Evolutionary conservation across 2,888 invertebrate species (phyloP).

Genomic region (Drosophila subsilvestris): DNA sequence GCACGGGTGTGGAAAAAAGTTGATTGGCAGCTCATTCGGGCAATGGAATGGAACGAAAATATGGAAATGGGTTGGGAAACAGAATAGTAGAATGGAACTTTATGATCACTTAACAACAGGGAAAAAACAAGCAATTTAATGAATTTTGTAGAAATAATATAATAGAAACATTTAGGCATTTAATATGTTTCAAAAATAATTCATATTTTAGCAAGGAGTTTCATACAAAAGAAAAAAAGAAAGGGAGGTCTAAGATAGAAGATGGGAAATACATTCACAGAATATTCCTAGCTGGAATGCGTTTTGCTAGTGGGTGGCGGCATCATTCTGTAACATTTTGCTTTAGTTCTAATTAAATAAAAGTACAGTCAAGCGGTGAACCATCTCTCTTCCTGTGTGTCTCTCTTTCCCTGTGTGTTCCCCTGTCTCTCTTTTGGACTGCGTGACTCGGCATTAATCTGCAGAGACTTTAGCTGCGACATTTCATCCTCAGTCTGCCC

Average conservation of each 20-base stretch:
- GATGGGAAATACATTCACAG: background rate
- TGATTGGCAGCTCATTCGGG: background rate
- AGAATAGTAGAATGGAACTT: too few relatives aligned
- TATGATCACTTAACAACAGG: too few relatives aligned
- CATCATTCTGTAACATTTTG: background rate
- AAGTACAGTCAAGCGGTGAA: slow-evolving; percentile 64
- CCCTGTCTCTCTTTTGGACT: slow-evolving; percentile 16
- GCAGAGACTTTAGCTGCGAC: slow-evolving; percentile 45
- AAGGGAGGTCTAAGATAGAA: too few relatives aligned
- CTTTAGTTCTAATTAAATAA: slow-evolving; percentile 63
- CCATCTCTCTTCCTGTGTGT: background rate
- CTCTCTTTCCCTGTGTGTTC: background rate
- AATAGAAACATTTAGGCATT: too few relatives aligned
- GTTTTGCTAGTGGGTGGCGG: background rate
- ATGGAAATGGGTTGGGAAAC: too few relatives aligned
- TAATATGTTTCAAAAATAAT: background rate
- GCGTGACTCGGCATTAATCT: slow-evolving; percentile 66
- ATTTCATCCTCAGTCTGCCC: background rate
- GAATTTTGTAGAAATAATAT: too few relatives aligned
- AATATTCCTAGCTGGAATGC: background rate
- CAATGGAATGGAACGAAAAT: background rate
- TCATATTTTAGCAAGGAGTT: background rate
- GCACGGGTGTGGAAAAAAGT: slow-evolving; percentile 5
- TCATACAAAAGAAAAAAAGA: background rate
- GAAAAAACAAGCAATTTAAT: too few relatives aligned